A percentile compares a stretch with the other conserved stretches of the same genome.
Conservation (phyloP, 2,888 invertebrate genomes). For the Mimas tiliae region DNA sequence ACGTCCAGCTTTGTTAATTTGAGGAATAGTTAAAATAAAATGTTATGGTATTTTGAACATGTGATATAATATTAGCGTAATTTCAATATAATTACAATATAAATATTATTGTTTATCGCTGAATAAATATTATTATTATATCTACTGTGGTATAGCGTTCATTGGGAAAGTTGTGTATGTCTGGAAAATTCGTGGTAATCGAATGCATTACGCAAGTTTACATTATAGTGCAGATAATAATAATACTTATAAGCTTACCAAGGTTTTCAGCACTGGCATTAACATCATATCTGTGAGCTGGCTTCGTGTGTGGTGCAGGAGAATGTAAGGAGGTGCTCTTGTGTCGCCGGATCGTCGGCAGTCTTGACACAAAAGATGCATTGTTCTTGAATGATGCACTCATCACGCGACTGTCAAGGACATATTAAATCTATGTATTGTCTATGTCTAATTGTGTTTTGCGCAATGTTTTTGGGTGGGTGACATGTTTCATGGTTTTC, state of each 20-base stretch:
- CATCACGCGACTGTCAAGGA: conserved; percentile 86
- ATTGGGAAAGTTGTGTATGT: neutral
- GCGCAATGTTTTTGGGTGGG: too few species aligned
- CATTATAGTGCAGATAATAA: neutral
- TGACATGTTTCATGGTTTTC: too few species aligned
- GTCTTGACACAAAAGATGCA: conserved; percentile 95
- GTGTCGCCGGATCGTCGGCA: conserved; percentile 94
- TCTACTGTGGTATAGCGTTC: neutral
- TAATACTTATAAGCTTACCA: conserved; percentile 80
- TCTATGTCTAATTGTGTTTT: conserved; percentile 32
- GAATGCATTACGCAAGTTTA: neutral
- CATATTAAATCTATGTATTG: conserved; percentile 42
- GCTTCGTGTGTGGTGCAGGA: conserved; percentile 87
- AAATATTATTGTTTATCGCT: neutral
- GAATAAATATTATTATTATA: neutral
- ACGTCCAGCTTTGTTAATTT: neutral
- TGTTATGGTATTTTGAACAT: neutral
- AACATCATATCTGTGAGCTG: conserved; percentile 88
- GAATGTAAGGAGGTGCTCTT: conserved; percentile 92
- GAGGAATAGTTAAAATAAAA: neutral
- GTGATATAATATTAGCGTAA: neutral
- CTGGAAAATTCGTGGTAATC: neutral
- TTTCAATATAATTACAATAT: neutral
- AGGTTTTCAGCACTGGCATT: conserved; percentile 91
- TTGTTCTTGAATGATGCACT: conserved; percentile 95